Conservation (phyloP, 2,888 invertebrate genomes). For the Tuta absoluta region DNA sequence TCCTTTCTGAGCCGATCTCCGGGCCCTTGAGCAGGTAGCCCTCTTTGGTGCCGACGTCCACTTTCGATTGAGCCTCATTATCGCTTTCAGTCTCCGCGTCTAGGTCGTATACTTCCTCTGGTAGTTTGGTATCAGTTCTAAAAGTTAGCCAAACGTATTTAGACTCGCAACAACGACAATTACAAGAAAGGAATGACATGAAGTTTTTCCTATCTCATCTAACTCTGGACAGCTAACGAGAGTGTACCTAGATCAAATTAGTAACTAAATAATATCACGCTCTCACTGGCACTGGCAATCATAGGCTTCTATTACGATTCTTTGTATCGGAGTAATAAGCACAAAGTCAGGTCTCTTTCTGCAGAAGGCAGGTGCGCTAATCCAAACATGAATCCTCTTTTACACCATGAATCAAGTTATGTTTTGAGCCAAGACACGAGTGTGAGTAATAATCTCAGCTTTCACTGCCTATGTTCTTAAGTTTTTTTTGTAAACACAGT, state of each 20-base stretch:
- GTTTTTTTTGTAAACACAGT: conserved; percentile 11
- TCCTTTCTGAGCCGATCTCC: conserved; percentile 93
- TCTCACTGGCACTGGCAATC: no score
- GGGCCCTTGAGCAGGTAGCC: conserved; percentile 96
- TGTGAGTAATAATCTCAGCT: neutral
- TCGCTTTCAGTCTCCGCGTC: conserved; percentile 92
- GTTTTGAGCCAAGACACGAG: neutral
- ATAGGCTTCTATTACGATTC: no score
- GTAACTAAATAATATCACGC: no score
- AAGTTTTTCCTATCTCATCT: no score
- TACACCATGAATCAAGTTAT: neutral
- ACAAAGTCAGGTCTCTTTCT: no score
- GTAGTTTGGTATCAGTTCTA: conserved; percentile 49
- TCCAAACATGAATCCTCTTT: no score
- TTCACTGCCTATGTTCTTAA: neutral
- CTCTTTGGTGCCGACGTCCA: conserved; percentile 92
- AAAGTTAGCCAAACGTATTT: neutral
- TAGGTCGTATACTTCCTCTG: conserved; percentile 93
- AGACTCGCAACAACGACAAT: neutral
- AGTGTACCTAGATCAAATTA: no score
- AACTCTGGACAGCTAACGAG: no score
- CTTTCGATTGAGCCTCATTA: conserved; percentile 86
- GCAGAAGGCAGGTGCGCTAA: no score
- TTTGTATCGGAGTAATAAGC: no score
- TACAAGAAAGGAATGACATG: no score